Evolutionary conservation across 2,797 vertebrate genomes (phyloP), one percentile per base, ranked within the genome.

Genomic region (Acanthurus leucopareius): DNA sequence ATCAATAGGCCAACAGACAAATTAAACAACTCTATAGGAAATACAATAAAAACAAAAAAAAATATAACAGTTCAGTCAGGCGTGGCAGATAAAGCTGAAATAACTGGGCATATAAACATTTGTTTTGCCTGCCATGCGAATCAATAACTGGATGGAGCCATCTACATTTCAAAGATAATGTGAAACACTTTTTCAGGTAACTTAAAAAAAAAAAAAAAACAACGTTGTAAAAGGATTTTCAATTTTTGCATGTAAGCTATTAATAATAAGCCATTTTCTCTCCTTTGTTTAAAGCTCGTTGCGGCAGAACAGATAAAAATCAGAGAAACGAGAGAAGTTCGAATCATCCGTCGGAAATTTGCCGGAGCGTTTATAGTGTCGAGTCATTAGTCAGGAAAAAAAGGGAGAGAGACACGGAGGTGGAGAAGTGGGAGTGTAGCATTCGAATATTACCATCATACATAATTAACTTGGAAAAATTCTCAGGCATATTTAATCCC

Each of bases 401-500:
- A 22, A 61, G 57, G 59, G 16, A 49, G 42, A 51, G 40, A 68
- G 0, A 61, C 17, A 48, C 65, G 56, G 61, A 74, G 49, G 60
- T 64, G 49, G 47, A 13, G 38, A 71, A 56, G 52, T 61, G 67
- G 74, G 38, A 69, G 60, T 75, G 25, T 9, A 49, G 49, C 71
- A 58, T 60, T 77, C 0, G 73, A 74, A 85, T 69, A 73, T 85
- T 71, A 53, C 69, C 59, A 69, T 80, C 77, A 75, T 79, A 64
- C 59, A 79, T 81, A 87, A 77, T 88, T 80, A 77, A 83, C 83
- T 65, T 79, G 62, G 49, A n/a, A 73, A n/a, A 79, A 87, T 65
- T 83, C 60, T 54, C 17, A 75, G 69, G 32, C 35, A 62, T 59
- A 70, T 62, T 28, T 64, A 84, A 86, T 77, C 85, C 69, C 19